Conservation (phyloP, 2,888 invertebrate species). For the Odontocolon sp. region DNA sequence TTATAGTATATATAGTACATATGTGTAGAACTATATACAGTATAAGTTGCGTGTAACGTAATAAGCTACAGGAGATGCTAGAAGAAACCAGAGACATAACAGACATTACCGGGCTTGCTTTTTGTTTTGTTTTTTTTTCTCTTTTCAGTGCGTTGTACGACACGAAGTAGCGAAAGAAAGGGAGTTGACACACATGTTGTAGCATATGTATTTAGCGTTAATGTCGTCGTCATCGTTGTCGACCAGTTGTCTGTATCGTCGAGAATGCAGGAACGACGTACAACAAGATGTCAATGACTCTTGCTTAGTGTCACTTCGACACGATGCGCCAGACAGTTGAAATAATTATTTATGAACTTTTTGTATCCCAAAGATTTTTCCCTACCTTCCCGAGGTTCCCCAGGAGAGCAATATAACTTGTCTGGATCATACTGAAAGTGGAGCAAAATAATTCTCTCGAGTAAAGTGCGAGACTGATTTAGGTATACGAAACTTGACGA, state of each 20-base stretch:
- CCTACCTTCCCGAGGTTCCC: not conserved
- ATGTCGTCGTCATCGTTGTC: conserved; percentile 16
- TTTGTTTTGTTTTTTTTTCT: conserved; percentile 2
- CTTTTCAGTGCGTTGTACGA: conserved; percentile 23
- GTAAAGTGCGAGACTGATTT: not conserved
- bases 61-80: conserved; percentile 27
- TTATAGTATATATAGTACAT: not conserved
- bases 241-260: conserved; percentile 16
- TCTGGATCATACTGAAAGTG: not conserved
- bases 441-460: not conserved
- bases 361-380: too few relatives aligned
- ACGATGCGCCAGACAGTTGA: not conserved
- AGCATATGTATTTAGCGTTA: conserved; percentile 40
- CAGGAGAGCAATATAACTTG: not conserved
- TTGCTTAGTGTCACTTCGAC: too few relatives aligned
- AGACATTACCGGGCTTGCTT: conserved; percentile 40
- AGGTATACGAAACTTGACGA: conserved; percentile 9
- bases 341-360: not conserved
- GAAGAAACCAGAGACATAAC: conserved; percentile 57
- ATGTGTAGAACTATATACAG: conserved; percentile 12
- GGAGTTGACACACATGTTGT: conserved; percentile 37
- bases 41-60: conserved; percentile 39
- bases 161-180: conserved; percentile 21
- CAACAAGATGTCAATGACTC: too few relatives aligned
- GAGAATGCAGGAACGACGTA: not conserved